Evolutionary conservation across 1,140 invertebrate genomes (phyloP).

Genomic region (Pseudomyrmex sp.): DNA sequence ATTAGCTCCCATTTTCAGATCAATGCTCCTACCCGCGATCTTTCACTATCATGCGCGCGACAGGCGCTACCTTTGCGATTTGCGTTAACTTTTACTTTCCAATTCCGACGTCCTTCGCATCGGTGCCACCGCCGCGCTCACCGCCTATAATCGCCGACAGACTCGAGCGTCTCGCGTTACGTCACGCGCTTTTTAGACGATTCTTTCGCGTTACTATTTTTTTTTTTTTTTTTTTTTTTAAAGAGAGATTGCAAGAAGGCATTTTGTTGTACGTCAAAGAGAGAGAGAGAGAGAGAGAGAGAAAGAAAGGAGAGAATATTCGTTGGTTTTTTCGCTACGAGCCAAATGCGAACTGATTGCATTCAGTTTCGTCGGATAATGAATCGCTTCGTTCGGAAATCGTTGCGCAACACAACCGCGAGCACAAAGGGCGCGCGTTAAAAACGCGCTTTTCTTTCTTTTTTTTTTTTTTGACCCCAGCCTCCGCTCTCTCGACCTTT

Average conservation of each 20-base stretch:
- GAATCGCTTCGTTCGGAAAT: constrained; percentile 48
- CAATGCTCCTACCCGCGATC: constrained; percentile 47
- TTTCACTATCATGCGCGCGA: constrained; percentile 41
- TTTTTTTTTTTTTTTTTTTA: background rate
- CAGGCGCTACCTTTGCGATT: constrained; percentile 26
- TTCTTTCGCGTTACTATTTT: too few species aligned
- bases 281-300: too few species aligned
- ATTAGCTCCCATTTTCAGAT: constrained; percentile 66
- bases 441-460: constrained; percentile 38
- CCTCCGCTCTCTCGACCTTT: constrained; percentile 9
- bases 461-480: constrained; percentile 2
- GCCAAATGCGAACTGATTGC: background rate
- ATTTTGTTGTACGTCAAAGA: too few species aligned
- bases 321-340: constrained; percentile 26
- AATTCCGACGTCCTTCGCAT: constrained; percentile 40
- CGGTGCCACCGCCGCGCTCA: constrained; percentile 32
- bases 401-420: constrained; percentile 35
- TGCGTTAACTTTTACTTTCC: constrained; percentile 67
- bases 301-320: background rate
- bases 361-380: constrained; percentile 1
- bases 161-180: constrained; percentile 4
- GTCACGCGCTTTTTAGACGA: background rate
- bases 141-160: constrained; percentile 18
- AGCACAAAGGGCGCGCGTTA: constrained; percentile 48
- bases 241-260: too few species aligned